phyloP scores from a whole-genome alignment of 2,888 invertebrate genomes.

The Lypha dubia region DNA sequence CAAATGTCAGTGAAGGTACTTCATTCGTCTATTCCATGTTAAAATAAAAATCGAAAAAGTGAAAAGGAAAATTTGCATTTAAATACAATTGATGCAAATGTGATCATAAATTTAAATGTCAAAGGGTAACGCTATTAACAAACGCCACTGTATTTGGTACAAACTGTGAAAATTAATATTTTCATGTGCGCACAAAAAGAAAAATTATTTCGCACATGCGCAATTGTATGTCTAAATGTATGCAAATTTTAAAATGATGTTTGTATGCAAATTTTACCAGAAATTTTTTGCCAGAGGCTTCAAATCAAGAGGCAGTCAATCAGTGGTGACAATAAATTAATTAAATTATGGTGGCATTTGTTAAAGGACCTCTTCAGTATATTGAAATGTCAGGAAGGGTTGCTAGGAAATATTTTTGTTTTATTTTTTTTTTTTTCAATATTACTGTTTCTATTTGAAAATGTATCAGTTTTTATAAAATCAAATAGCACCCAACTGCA shows the following conservation, averaged over 20 bases:
- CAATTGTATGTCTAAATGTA: slow-evolving; percentile 75
- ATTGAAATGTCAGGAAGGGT: slow-evolving; percentile 21
- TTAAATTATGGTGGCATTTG: slow-evolving; percentile 68
- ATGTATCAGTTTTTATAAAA: slow-evolving; percentile 60
- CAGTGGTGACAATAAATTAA: slow-evolving; percentile 71
- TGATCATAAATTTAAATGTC: slow-evolving; percentile 64
- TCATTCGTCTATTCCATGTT: neutral
- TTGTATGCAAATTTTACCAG: slow-evolving; percentile 74
- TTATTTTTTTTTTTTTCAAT: neutral
- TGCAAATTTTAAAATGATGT: slow-evolving; percentile 77
- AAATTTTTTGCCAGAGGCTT: slow-evolving; percentile 73
- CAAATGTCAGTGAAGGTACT: slow-evolving; percentile 75
- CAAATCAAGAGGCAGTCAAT: slow-evolving; percentile 65
- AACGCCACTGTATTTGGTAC: slow-evolving; percentile 62
- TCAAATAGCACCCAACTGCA: too few relatives aligned
- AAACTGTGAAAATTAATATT: slow-evolving; percentile 82
- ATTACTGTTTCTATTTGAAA: slow-evolving; percentile 8
- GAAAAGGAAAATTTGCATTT: slow-evolving; percentile 77
- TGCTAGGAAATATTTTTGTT: too few relatives aligned
- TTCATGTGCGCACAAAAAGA: slow-evolving; percentile 67
- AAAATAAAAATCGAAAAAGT: slow-evolving; percentile 14
- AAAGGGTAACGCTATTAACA: slow-evolving; percentile 69
- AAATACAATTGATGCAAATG: slow-evolving; percentile 71
- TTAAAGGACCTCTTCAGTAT: slow-evolving; percentile 24
- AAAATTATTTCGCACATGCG: slow-evolving; percentile 73